A percentile compares a stretch with the other conserved stretches of the same genome.
phyloP scores from a whole-genome alignment of 1,140 invertebrate genomes.

The Caenorhabditis remanei region DNA sequence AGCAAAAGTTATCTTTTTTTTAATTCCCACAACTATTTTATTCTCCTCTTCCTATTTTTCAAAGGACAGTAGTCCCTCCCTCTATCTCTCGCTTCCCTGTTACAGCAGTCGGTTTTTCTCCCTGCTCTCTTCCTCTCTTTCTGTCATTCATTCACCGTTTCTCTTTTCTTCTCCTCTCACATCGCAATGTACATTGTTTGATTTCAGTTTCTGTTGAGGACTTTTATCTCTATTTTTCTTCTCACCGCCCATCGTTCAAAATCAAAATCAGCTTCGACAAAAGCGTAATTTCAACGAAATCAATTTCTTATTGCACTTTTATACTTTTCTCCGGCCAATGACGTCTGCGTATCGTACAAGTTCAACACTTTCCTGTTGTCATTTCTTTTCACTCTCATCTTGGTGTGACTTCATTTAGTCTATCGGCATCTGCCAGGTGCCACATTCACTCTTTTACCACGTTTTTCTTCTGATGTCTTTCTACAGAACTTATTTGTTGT shows the following conservation, averaged over 20 bases:
- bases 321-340: not conserved
- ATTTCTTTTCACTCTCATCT: not conserved
- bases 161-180: not conserved
- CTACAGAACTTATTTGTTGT: not conserved
- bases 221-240: not conserved
- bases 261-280: not conserved
- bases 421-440: not conserved
- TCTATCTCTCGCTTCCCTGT: not conserved
- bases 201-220: slow-evolving; percentile 42
- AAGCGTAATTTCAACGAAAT: not conserved
- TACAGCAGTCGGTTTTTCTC: slow-evolving; percentile 15
- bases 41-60: not conserved
- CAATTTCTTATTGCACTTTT: not conserved
- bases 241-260: not conserved
- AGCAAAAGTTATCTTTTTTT: not conserved
- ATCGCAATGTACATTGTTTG: slow-evolving; percentile 7
- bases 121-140: not conserved
- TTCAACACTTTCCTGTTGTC: not conserved
- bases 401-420: not conserved
- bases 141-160: not conserved
- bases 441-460: not conserved
- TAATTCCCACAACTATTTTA: not conserved
- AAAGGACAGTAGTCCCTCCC: not conserved
- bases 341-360: not conserved
- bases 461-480: not conserved